These are phyloP conservation scores for Drosophila infuscata DNA, from an alignment of 2,888 invertebrate species.

Conservation along the genomic window DNA sequence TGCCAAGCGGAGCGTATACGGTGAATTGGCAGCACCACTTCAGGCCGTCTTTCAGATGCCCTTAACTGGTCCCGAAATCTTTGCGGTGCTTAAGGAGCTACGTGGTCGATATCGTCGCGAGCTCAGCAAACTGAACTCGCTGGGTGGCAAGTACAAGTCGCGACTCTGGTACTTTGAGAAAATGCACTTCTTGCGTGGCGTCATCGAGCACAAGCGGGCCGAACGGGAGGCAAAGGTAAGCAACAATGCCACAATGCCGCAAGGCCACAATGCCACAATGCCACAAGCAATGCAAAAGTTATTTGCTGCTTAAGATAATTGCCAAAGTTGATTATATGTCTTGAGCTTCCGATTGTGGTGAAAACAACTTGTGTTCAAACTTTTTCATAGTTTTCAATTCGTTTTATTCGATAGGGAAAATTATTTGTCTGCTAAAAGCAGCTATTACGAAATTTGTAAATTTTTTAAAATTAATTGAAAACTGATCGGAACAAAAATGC, in stretches of 20 bases:
- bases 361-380: neutral
- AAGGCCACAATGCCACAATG: neutral
- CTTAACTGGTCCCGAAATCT: conserved; percentile 74
- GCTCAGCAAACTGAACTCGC: conserved; percentile 66
- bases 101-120: conserved; percentile 76
- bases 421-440: neutral
- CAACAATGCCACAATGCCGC: neutral
- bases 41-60: conserved; percentile 64
- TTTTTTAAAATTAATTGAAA: neutral
- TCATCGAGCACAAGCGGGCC: conserved; percentile 73
- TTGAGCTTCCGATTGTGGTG: neutral
- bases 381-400: neutral
- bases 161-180: conserved; percentile 79
- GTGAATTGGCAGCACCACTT: conserved; percentile 70
- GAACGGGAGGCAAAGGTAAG: conserved; percentile 70
- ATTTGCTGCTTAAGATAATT: neutral
- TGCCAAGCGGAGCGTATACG: conserved; percentile 70
- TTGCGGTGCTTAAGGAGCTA: conserved; percentile 72
- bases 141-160: conserved; percentile 72
- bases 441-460: neutral
- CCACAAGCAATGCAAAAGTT: neutral
- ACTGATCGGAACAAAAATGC: neutral
- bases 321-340: neutral
- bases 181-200: conserved; percentile 72
- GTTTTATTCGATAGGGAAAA: neutral